Evolutionary conservation across 2,888 invertebrate genomes (phyloP), one percentile per base, ranked within the genome.

Genomic region (Zele albiditarsus): DNA sequence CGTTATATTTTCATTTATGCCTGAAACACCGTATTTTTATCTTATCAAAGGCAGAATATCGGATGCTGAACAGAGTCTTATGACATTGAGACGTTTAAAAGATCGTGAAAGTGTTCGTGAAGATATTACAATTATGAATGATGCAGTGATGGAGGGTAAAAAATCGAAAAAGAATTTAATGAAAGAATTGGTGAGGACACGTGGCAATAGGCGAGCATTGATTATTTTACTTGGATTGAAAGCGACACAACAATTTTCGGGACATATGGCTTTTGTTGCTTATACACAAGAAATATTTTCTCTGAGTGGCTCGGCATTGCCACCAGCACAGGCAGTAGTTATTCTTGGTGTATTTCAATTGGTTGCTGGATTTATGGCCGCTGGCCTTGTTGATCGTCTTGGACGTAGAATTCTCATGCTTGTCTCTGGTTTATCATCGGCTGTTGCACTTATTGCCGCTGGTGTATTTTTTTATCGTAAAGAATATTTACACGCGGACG

Each of bases 11-110:
- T 89, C 91, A 65, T 91, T 91, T 53, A 91, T 93, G 90, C 94
- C 94, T 0, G 94, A 94, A 85, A 92, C 93, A 2, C 94, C 94
- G 0, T 91, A 93, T 81, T 92, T 90, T 83, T 90, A 90, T 83
- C 89, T 92, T 28, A 91, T 91, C 69, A 91, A 90, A 14, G 89
- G 90, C 31, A 88, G 89, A 8, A 91, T 91, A 42, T 88, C 90
- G 74, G 90, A 90, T 23, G 94, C 94, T 0, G 90, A 91, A 73
- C 82, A 88, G 58, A 91, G 92, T 0, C 85, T 94, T 67, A 90
- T 91, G 81, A 91, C 90, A 83, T 89, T 94, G 1, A 89, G 94
- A 23, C 92, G 92, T 27, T 89, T 89, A 77, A 85, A 87, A 20
- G 84, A 90, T 23, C 86, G 87, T 31, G 85, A 88, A 16, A 92